A percentile compares a stretch with the other conserved stretches of the same genome.
Evolutionary conservation across 2,888 invertebrate species (phyloP).

Genomic region (Epiblema foenella): DNA sequence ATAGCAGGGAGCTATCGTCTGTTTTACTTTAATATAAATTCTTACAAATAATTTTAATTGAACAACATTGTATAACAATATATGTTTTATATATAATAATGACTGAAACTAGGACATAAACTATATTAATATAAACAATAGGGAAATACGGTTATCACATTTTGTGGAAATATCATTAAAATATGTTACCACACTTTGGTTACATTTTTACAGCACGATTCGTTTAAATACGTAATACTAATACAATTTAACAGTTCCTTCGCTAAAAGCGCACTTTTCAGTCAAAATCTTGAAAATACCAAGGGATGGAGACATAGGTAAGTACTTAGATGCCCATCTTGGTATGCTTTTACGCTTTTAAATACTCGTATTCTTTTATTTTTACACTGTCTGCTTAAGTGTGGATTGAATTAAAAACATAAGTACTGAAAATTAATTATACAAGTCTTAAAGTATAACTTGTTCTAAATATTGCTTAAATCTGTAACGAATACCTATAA

Average conservation of each 20-base stretch:
- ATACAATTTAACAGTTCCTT: conserved; percentile 11
- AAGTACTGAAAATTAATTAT: no score
- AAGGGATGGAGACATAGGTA: no score
- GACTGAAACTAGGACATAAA: conserved; percentile 64
- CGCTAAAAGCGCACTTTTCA: not conserved
- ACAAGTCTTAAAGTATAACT: not conserved
- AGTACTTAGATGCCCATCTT: no score
- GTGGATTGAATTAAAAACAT: not conserved
- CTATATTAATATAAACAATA: conserved; percentile 41
- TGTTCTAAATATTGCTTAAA: not conserved
- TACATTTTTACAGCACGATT: conserved; percentile 51
- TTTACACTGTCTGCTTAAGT: not conserved
- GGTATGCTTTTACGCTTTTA: not conserved
- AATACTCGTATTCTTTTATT: not conserved
- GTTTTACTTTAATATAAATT: conserved; percentile 54
- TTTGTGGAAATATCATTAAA: conserved; percentile 58
- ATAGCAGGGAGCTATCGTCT: conserved; percentile 50
- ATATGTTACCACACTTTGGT: conserved; percentile 59
- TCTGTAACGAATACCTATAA: not conserved
- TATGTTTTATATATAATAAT: conserved; percentile 60
- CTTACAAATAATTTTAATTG: conserved; percentile 61
- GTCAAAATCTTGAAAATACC: no score
- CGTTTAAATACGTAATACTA: not conserved
- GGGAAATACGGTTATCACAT: conserved; percentile 43
- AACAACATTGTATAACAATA: conserved; percentile 62